Base-by-base conservation (phyloP, 2,113 vertebrate genomes). In the Phrynocephalus versicolor region DNA sequence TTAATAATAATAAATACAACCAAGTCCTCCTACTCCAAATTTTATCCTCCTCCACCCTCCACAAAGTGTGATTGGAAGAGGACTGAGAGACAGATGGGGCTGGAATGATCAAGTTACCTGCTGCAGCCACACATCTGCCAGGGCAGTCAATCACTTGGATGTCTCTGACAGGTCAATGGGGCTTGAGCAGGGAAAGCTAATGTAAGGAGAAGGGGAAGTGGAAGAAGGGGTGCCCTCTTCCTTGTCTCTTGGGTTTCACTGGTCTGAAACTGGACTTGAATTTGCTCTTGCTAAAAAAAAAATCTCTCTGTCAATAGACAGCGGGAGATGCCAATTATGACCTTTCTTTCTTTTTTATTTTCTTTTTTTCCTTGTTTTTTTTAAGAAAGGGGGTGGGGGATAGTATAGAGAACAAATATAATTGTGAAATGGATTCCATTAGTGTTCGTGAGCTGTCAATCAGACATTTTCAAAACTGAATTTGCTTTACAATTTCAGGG, bases 51-150 rank as follows among this genome's bases (percentile, higher is more conserved):
- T 14, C n/a, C 51, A 21, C 13, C 51, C n/a, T n/a, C n/a, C n/a
- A n/a, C 94, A 94, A 98, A 97, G 98, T 99, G 98, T 98, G 98
- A 99, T 98, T 98, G 98, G 97, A 98, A 98, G 97, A 97, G 97
- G 97, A 97, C 97, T 97, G 96, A 94, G 96, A 98, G 97, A 97
- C 98, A 99, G 98, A 99, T 99, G 98, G 98, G 97, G 97, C 97
- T 97, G 96, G 96, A 80, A 97, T 97, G 97, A 98, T 99, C 98
- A 97, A 97, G 97, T 99, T 99, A 98, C 98, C 98, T 98, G 98
- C 97, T 98, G 98, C 97, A 98, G 97, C 96, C 89, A 97, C 97
- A 98, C 98, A 99, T 99, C 98, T 99, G 98, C 97, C 98, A 96
- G 96, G 95, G 95, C 97, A 98, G 98, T 98, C 98, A 98, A 99